These are phyloP conservation scores for Encarsia formosa DNA, from an alignment of 2,888 invertebrate species.

Conservation along the genomic window DNA sequence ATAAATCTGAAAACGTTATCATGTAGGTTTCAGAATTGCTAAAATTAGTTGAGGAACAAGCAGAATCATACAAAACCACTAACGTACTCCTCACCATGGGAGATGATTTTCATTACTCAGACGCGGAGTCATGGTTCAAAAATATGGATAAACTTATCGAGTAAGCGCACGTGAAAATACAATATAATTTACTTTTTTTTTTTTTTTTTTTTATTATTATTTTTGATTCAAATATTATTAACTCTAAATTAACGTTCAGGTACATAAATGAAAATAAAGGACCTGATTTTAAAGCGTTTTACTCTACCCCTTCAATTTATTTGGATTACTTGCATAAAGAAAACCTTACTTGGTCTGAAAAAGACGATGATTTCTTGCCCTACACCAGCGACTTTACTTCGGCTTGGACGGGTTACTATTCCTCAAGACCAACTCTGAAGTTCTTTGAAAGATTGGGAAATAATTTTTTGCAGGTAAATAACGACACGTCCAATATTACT, in stretches of 20 bases:
- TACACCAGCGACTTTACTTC: constrained; percentile 81
- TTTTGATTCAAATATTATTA: not conserved
- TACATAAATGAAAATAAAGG: constrained; percentile 65
- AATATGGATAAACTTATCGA: constrained; percentile 84
- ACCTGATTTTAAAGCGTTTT: constrained; percentile 70
- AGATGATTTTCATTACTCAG: constrained; percentile 83
- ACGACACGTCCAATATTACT: no score
- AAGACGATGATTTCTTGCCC: constrained; percentile 87
- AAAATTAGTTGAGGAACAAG: constrained; percentile 57
- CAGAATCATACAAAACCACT: constrained; percentile 61
- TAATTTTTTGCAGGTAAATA: constrained; percentile 67
- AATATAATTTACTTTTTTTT: no score
- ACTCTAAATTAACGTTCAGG: constrained; percentile 47
- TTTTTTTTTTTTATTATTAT: not conserved
- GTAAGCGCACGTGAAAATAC: constrained; percentile 47
- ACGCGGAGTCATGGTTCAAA: constrained; percentile 74
- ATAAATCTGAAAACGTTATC: not conserved
- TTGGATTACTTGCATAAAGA: constrained; percentile 72
- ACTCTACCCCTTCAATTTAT: constrained; percentile 85
- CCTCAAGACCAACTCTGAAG: constrained; percentile 77
- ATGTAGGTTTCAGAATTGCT: constrained; percentile 53
- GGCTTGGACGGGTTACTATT: constrained; percentile 92
- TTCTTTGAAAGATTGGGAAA: constrained; percentile 73
- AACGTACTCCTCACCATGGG: constrained; percentile 87
- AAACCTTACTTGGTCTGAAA: constrained; percentile 64